These are phyloP conservation scores for Tupaia chinensis DNA, from an alignment of 2,113 vertebrate genomes.

Conservation along the genomic window DNA sequence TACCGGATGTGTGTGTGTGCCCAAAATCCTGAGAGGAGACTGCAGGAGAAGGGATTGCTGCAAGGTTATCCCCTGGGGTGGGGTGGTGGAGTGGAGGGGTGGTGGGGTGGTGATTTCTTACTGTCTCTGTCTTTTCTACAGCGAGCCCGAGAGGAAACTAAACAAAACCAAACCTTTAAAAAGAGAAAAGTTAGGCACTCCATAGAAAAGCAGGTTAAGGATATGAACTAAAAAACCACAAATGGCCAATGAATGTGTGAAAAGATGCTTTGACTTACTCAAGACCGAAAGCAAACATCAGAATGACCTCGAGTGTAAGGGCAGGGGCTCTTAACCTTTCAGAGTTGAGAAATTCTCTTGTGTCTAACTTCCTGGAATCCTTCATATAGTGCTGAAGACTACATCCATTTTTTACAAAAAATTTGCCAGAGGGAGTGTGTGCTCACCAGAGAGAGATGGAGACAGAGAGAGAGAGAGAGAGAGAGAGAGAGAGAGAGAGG, in stretches of 20 bases:
- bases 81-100: too few species aligned
- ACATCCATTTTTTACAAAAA: background rate
- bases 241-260: background rate
- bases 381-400: background rate
- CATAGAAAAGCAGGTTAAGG: background rate
- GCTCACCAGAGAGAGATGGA: too few species aligned
- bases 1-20: too few species aligned
- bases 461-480: too few species aligned
- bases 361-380: conserved; percentile 61
- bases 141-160: too few species aligned
- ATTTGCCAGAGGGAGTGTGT: too few species aligned
- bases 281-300: background rate
- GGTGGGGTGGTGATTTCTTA: accelerated
- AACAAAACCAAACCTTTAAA: too few species aligned
- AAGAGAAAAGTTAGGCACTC: background rate
- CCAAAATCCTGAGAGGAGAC: too few species aligned
- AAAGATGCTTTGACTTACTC: background rate
- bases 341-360: conserved; percentile 48
- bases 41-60: too few species aligned
- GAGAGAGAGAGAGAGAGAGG: too few species aligned
- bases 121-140: too few species aligned
- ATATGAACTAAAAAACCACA: background rate
- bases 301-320: background rate
- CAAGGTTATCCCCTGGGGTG: too few species aligned
- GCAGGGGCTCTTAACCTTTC: background rate